Base-by-base conservation (phyloP, 1,140 invertebrate species). In the Nomia melanderi region DNA sequence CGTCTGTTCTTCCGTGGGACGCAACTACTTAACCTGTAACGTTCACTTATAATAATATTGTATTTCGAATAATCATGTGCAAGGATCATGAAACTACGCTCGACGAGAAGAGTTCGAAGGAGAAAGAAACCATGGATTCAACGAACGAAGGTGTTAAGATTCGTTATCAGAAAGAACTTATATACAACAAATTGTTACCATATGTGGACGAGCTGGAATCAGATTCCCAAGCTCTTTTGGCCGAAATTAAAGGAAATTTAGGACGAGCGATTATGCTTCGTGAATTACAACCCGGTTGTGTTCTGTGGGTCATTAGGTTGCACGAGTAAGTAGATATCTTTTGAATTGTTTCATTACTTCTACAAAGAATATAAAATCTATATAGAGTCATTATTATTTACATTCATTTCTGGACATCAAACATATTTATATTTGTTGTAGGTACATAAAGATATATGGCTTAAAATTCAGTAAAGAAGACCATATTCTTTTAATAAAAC, bases 401-500 rank as follows among this genome's bases (percentile, higher is more conserved):
- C 8, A 53, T 25, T 23, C 3, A 25, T 53, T 2, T 47, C 59
- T 57, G 0, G 62, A 17, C 56, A 63, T 31, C 56, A 53, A 11
- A 41, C 66, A 50, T 75, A 25, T 69, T 2, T 79, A 82, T 41
- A 86, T 87, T 84, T 82, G 75, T 93, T 94, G 78, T 86, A 96
- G 96, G 85, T 98, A 97, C 86, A 95, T 98, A 39, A 94, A 95
- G 83, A 91, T 98, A 31, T 98, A 98, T 93, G 97, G 97, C 17
- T 89, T 96, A 77, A 97, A 96, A 87, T 98, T 99, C 91, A 95
- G 95, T 2, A 98, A 98, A 92, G 95, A 96, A 85, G 97, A 98
- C 90, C 98, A 99, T 88, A 94, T 99, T 29, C 89, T 93, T n/a
- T 94, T 99, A 27, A 95, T 99, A n/a, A 96, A 97, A 87, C 88